These are phyloP conservation scores for Lagocephalus sceleratus DNA, from an alignment of 2,797 vertebrate genomes.

Conservation along the genomic window DNA sequence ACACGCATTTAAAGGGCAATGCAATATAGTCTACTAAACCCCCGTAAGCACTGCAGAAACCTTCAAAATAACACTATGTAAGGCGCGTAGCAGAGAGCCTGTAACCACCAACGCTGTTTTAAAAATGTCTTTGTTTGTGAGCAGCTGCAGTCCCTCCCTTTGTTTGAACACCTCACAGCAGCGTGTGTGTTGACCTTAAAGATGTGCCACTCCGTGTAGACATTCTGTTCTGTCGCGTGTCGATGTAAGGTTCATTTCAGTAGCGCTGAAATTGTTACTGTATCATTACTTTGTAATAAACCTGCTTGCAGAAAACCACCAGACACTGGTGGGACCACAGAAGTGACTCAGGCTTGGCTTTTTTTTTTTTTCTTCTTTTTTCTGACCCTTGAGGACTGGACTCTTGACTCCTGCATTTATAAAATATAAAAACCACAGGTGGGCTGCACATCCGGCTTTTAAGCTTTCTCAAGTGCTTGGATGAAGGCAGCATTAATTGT, in stretches of 20 bases:
- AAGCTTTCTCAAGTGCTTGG: too few species aligned
- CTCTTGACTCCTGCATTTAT: too few species aligned
- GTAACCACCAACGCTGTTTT: constrained; percentile 73
- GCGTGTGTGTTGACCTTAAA: constrained; percentile 73
- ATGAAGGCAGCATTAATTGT: too few species aligned
- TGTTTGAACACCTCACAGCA: constrained; percentile 70
- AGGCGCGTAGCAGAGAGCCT: constrained; percentile 63
- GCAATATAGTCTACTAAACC: constrained; percentile 71
- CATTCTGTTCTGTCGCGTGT: constrained; percentile 84
- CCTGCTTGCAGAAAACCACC: constrained; percentile 91
- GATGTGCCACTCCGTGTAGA: constrained; percentile 77
- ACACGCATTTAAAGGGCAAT: constrained; percentile 82
- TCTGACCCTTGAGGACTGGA: not conserved
- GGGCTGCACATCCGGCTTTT: too few species aligned
- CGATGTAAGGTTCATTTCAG: constrained; percentile 88
- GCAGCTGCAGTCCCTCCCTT: constrained; percentile 69
- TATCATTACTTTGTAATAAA: constrained; percentile 92
- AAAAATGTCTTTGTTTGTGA: constrained; percentile 49
- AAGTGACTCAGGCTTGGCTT: not conserved
- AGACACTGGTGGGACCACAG: constrained; percentile 45
- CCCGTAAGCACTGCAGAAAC: constrained; percentile 72
- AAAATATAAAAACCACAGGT: too few species aligned
- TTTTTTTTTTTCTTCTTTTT: not conserved
- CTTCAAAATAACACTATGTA: constrained; percentile 59
- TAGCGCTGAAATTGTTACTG: constrained; percentile 92